Evolutionary conservation across 2,113 vertebrate genomes (phyloP).

Genomic region (Rattus norvegicus): DNA sequence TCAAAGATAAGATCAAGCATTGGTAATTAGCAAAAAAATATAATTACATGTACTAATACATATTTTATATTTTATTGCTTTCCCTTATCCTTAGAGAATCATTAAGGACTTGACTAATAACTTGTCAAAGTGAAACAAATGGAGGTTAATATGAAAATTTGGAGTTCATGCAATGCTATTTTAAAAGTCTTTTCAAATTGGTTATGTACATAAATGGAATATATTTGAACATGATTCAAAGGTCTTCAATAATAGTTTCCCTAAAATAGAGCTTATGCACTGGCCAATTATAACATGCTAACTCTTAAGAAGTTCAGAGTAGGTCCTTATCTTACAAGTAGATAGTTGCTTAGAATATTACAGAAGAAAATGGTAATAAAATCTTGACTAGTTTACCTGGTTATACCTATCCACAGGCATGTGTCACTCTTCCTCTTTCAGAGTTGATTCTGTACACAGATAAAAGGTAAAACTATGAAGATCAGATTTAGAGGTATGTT

Average conservation of each 20-base stretch:
- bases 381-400: neutral
- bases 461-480: neutral
- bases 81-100: neutral
- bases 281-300: constrained; percentile 12
- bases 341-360: neutral
- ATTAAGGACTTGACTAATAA: neutral
- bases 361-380: neutral
- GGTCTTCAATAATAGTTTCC: neutral
- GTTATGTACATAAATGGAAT: neutral
- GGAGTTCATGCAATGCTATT: neutral
- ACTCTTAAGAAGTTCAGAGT: neutral
- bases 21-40: neutral
- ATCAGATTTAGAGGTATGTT: neutral
- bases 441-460: neutral
- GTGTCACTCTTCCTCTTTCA: neutral
- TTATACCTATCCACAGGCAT: neutral
- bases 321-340: neutral
- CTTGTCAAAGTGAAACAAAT: neutral
- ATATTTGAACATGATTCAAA: neutral
- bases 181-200: constrained; percentile 26
- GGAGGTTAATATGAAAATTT: neutral
- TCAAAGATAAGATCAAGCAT: neutral
- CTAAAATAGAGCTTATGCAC: neutral
- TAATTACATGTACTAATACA: neutral
- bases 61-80: neutral